phyloP scores from a whole-genome alignment of 2,888 invertebrate genomes.

The Melanotus villosus region DNA sequence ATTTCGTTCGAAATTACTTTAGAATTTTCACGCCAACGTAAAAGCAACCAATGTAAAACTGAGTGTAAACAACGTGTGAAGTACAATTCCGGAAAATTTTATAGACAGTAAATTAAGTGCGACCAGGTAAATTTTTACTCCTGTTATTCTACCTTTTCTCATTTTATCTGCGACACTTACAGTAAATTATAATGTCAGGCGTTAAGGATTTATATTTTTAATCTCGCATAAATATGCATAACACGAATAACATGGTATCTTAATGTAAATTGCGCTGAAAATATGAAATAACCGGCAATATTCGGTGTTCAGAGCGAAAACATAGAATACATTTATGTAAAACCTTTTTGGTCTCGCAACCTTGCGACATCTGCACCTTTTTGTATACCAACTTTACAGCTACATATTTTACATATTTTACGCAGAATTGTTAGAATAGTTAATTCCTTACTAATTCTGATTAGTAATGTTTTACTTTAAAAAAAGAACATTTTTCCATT shows the following conservation, averaged over 20 bases:
- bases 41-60: neutral
- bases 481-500: too few relatives aligned
- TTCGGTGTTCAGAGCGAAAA: conserved; percentile 36
- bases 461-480: neutral
- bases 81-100: conserved; percentile 18
- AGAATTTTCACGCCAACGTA: conserved; percentile 12
- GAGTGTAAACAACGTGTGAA: conserved; percentile 18
- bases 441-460: conserved; percentile 14
- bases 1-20: neutral
- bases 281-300: conserved; percentile 46
- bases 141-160: conserved; percentile 34
- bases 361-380: conserved; percentile 41
- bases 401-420: conserved; percentile 37
- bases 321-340: conserved; percentile 42
- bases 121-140: conserved; percentile 31
- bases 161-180: conserved; percentile 45
- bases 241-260: conserved; percentile 45
- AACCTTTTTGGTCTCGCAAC: conserved; percentile 38
- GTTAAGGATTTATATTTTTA: conserved; percentile 47
- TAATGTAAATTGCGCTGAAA: conserved; percentile 47
- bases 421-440: neutral
- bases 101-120: conserved; percentile 34
- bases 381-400: conserved; percentile 26
- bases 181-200: conserved; percentile 45
- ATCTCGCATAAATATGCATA: conserved; percentile 46